Evolutionary conservation across 2,113 vertebrate genomes (phyloP), one percentile per base, ranked within the genome.

Genomic region (Pungitius pungitius): DNA sequence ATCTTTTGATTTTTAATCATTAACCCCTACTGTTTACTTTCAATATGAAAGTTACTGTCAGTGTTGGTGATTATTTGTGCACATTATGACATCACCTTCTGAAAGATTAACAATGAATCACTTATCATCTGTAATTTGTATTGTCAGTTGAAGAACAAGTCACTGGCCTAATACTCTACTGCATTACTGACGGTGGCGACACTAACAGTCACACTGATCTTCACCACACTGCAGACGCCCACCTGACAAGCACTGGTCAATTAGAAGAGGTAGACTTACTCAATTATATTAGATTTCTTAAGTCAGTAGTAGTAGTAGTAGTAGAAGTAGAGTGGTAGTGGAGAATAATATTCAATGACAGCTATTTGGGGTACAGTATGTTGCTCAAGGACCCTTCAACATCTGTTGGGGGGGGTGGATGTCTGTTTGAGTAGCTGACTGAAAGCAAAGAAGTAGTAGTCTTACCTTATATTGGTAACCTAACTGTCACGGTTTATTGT

Each of bases 1-100:
- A 83, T 83, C 55, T 83, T 76, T 84, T 49, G 4, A 77, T 68
- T 71, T 79, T 63, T 66, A 71, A 72, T 78, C 24, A 73, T 71
- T 49, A 57, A 24, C 40, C 58, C 84, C 76, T 40, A 51, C 73
- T 54, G 73, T 68, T 82, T 55, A 24, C 43, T 56, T 56, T 42
- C 58, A 60, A 6, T 59, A 66, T 69, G 30, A 67, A 59, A 27
- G 62, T 22, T 64, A 47, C 43, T 64, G 26, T 54, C 39, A 33
- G 40, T 74, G 13, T 43, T 22, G 39, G 3, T 42, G 37, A 51
- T 63, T 27, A 67, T 20, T 59, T 33, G 1, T 64, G 43, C 22
- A 58, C 49, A 59, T 62, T 17, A 17, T 35, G 8, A 43, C 17
- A 30, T 27, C 27, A 51, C 18, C 37, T 24, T 62, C 9, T 4